phyloP scores from a whole-genome alignment of 92 coral and sea anemone genomes.

The Pocillopora meandrina region DNA sequence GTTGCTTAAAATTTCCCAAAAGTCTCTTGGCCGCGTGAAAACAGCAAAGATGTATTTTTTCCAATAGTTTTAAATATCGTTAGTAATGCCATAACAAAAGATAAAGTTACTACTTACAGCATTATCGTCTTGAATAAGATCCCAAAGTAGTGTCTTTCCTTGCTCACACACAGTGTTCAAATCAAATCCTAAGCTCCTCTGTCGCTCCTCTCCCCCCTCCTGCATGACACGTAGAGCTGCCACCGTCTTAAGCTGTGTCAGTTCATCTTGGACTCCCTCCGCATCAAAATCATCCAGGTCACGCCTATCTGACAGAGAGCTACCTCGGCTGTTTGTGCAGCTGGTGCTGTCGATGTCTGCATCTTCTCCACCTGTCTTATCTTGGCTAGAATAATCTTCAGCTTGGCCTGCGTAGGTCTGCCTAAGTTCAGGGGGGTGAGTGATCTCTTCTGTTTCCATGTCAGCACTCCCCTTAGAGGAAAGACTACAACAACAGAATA shows the following conservation, averaged over 20 bases:
- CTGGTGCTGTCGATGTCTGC: conserved; percentile 95
- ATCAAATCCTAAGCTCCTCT: conserved; percentile 77
- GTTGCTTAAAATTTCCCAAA: too few relatives aligned
- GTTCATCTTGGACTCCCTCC: conserved; percentile 86
- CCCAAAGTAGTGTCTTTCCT: conserved; percentile 98
- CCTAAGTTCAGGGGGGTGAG: conserved; percentile 58
- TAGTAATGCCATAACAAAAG: background rate
- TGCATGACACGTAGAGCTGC: conserved; percentile 76
- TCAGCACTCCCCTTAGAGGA: conserved; percentile 45
- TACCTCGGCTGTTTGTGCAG: conserved; percentile 91
- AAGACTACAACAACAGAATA: conserved; percentile 9
- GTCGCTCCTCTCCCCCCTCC: conserved; percentile 63
- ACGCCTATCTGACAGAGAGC: conserved; percentile 89
- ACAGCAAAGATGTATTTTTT: too few relatives aligned
- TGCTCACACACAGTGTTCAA: conserved; percentile 90
- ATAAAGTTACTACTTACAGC: conserved; percentile 63
- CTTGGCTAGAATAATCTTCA: conserved; percentile 74
- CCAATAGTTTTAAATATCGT: background rate
- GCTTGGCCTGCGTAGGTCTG: conserved; percentile 65
- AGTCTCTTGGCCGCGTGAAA: too few relatives aligned
- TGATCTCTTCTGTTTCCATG: conserved; percentile 39
- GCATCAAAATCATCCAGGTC: conserved; percentile 97
- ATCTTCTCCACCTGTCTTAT: conserved; percentile 81
- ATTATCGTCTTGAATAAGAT: conserved; percentile 92
- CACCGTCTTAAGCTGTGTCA: conserved; percentile 76